A percentile compares a stretch with the other conserved stretches of the same genome.
These are phyloP conservation scores for Drosophila dunni DNA, from an alignment of 1,140 invertebrate genomes.

Conservation along the genomic window DNA sequence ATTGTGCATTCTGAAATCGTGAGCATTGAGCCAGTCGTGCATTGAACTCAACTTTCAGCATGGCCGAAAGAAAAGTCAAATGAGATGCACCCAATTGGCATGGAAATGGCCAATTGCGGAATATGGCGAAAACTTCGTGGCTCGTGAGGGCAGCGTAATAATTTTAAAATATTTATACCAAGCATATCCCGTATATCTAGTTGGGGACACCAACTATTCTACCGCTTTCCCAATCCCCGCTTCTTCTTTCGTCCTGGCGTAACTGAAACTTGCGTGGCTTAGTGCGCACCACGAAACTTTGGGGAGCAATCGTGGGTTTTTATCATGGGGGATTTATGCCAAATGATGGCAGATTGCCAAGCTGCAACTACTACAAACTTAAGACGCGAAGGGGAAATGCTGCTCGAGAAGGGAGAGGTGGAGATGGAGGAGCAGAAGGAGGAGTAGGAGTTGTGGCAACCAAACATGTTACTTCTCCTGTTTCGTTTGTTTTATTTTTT, in stretches of 20 bases:
- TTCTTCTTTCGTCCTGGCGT: constrained; percentile 8
- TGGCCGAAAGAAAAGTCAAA: constrained; percentile 14
- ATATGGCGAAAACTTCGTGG: constrained; percentile 57
- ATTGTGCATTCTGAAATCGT: constrained; percentile 10
- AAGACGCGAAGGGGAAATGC: constrained; percentile 1
- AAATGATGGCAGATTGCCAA: constrained; percentile 82
- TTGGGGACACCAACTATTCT: constrained; percentile 57
- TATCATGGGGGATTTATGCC: constrained; percentile 75
- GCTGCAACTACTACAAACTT: constrained; percentile 65
- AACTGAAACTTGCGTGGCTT: constrained; percentile 70
- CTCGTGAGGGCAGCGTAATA: constrained; percentile 62
- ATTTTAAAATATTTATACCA: constrained; percentile 73
- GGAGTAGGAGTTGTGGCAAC: constrained; percentile 5
- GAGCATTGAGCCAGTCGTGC: constrained; percentile 32
- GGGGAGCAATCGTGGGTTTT: constrained; percentile 71
- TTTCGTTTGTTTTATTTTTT: constrained; percentile 64
- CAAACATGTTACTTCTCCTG: constrained; percentile 50
- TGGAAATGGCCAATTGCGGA: constrained; percentile 65
- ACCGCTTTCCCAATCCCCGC: constrained; percentile 4
- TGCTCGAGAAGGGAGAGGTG: not conserved
- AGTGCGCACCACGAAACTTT: constrained; percentile 60
- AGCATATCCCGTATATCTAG: constrained; percentile 39
- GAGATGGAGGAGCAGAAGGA: not conserved
- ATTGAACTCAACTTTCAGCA: constrained; percentile 51
- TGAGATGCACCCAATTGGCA: constrained; percentile 53